Evolutionary conservation across 2,888 invertebrate genomes (phyloP).

Genomic region (Acanthoscelides obtectus): DNA sequence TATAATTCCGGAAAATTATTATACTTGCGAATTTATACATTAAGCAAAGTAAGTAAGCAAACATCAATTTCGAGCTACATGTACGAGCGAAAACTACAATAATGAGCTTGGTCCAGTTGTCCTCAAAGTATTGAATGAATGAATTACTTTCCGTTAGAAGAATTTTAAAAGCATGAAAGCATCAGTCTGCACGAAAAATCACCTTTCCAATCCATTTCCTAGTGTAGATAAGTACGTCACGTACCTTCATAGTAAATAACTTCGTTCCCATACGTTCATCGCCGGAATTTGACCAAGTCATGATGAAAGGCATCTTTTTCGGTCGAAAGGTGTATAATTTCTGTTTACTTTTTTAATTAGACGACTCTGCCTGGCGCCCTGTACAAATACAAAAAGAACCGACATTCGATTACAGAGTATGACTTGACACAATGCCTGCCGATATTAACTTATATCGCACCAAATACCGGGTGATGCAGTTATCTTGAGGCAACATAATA

Average conservation of each 20-base stretch:
- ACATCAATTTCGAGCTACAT: too few relatives aligned
- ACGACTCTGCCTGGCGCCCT: constrained; percentile 20
- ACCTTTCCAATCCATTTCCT: background rate
- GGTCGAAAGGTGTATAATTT: background rate
- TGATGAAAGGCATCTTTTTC: background rate
- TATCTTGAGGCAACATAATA: too few relatives aligned
- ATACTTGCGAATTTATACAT: too few relatives aligned
- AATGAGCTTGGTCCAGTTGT: background rate
- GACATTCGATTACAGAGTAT: constrained; percentile 12
- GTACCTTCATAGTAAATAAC: background rate
- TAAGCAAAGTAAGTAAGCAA: too few relatives aligned
- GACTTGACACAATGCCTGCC: constrained; percentile 8
- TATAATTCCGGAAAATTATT: too few relatives aligned
- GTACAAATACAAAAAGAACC: constrained; percentile 6
- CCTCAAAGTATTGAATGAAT: background rate
- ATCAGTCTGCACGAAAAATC: background rate
- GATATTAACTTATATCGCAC: background rate
- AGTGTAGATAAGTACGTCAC: background rate
- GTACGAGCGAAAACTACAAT: background rate
- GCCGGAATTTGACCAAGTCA: background rate
- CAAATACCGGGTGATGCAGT: background rate
- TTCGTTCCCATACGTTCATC: background rate
- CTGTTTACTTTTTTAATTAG: constrained; percentile 18
- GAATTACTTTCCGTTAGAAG: background rate
- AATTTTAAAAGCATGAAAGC: background rate